Percentiles rank a stretch among this genome's conserved stretches.
phyloP scores from a whole-genome alignment of 2,797 vertebrate genomes.

The Enteromius viviparus region DNA sequence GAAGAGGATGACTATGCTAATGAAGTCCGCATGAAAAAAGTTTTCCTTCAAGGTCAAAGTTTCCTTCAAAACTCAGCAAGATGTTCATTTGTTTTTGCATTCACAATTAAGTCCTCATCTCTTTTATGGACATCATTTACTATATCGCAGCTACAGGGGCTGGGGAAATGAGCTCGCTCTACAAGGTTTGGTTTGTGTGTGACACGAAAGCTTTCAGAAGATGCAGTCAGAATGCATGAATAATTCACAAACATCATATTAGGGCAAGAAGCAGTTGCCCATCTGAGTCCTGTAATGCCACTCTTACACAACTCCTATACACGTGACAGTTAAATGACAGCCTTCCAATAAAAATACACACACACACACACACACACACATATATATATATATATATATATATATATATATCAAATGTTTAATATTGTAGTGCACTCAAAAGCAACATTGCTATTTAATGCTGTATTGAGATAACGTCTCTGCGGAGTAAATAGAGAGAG shows the following conservation, averaged over 20 bases:
- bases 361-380: too few relatives aligned
- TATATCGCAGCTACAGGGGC: not conserved
- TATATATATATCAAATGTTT: not conserved
- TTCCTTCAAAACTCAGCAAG: constrained; percentile 4
- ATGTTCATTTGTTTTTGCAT: constrained; percentile 35
- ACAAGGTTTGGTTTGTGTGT: not conserved
- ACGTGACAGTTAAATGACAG: not conserved
- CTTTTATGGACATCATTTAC: constrained; percentile 15
- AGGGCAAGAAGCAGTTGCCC: not conserved
- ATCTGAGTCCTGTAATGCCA: constrained; percentile 6
- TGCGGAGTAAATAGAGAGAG: not conserved
- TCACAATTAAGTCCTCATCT: constrained; percentile 6
- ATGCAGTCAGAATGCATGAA: constrained; percentile 37
- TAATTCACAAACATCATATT: constrained; percentile 39
- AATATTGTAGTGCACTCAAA: not conserved
- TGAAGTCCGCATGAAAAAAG: constrained; percentile 21
- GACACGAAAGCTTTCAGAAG: constrained; percentile 10
- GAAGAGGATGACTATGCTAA: constrained; percentile 32
- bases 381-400: too few relatives aligned
- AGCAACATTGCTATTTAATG: not conserved
- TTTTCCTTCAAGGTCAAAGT: constrained; percentile 21
- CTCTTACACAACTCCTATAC: constrained; percentile 15
- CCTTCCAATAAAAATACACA: not conserved
- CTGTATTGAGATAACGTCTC: not conserved
- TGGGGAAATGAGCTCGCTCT: not conserved